Percentiles rank a stretch among this genome's conserved stretches.
Conservation (phyloP, 2,113 vertebrate genomes). For the Coreoperca whiteheadi region DNA sequence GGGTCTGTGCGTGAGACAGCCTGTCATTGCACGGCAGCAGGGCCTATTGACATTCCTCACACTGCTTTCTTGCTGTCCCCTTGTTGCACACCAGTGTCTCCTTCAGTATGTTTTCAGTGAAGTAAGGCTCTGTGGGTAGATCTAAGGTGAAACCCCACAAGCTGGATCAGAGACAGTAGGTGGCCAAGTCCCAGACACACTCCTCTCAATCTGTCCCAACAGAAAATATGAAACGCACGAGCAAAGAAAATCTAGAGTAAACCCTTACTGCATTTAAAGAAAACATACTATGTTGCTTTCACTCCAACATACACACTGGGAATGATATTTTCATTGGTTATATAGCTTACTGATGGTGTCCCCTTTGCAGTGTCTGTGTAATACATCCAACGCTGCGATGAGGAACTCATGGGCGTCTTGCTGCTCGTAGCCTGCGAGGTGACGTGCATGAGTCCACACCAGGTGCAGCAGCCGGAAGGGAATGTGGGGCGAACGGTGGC, state of each 20-base stretch:
- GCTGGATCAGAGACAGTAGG: slow-evolving; percentile 12
- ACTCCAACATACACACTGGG: not conserved
- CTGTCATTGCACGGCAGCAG: slow-evolving; percentile 58
- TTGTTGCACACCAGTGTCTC: slow-evolving; percentile 53
- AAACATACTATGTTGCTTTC: not conserved
- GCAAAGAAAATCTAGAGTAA: not conserved
- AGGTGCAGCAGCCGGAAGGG: slow-evolving; percentile 98
- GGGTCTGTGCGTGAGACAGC: slow-evolving; percentile 56
- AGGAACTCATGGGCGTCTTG: slow-evolving; percentile 99
- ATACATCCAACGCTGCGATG: slow-evolving; percentile 97
- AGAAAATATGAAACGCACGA: not conserved
- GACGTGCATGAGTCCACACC: slow-evolving; percentile 98
- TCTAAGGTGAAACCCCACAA: slow-evolving; percentile 22
- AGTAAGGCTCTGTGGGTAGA: slow-evolving; percentile 33
- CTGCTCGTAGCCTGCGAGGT: slow-evolving; percentile 99
- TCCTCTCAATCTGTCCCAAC: not conserved
- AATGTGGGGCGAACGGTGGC: slow-evolving; percentile 99
- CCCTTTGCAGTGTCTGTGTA: slow-evolving; percentile 99
- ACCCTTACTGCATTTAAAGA: not conserved
- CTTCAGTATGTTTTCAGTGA: slow-evolving; percentile 60
- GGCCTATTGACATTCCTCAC: slow-evolving; percentile 71
- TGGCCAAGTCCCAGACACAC: slow-evolving; percentile 15
- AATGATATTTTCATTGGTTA: no score
- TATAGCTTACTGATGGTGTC: slow-evolving; percentile 78
- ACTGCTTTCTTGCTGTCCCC: slow-evolving; percentile 51